Base-by-base conservation (phyloP, 2,113 vertebrate genomes). In the Peromyscus californicus region DNA sequence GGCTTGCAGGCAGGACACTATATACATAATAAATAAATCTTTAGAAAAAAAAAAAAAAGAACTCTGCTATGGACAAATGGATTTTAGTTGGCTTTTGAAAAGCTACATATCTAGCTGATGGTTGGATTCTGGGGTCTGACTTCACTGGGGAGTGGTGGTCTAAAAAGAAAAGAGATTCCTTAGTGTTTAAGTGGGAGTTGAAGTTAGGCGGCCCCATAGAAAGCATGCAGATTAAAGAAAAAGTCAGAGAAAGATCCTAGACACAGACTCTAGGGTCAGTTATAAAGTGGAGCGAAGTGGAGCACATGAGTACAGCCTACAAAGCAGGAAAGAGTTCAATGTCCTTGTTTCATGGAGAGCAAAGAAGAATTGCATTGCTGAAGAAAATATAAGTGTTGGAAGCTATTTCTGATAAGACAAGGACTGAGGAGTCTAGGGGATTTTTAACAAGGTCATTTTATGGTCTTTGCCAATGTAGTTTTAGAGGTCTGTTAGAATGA, bases 351-450 rank as follows among this genome's bases (percentile, higher is more conserved):
- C 61, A 39, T 21, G 57, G 74, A 80, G 16, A 67, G 29, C 22
- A 88, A 92, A 61, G 4, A 24, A 78, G 3, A 84, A 61, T 29
- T 61, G 4, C 15, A 75, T 89, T 59, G 48, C 16, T 90, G 45
- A 75, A 89, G 88, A n/a, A 83, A 94, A 21, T 29, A 10, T 67
- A 85, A 94, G 48, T 9, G 2, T 79, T 69, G 39, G 83, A 82
- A 79, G n/a, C 42, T 88, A 36, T 82, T 91, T 90, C 84, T 87
- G 42, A 21, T 93, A 72, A 92, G 65, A 51, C 26, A 82, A 74
- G 17, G 29, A 92, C 7, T 63, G 48, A 70, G 74, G 5, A 65
- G 1, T 29, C 48, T 7, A 72, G 36, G 2, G 15, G 11, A 51
- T 87, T 92, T 89, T 26, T 24, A 65, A 2, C 97, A 51, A 82